Evolutionary conservation across 1,140 invertebrate species (phyloP).

Genomic region (Ladona fulva): DNA sequence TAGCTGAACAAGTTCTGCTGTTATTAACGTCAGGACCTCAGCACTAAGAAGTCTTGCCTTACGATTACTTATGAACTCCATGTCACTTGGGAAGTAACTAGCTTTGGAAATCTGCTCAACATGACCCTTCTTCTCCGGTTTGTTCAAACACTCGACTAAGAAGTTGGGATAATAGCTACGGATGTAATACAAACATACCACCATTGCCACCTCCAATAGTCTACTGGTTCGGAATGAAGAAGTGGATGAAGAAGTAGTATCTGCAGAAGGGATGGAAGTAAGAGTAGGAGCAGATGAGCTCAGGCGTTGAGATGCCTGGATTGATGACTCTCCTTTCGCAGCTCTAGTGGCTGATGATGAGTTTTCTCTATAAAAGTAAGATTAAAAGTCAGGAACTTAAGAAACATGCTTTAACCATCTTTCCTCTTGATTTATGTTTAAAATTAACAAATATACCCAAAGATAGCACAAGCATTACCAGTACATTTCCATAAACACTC

Average conservation of each 20-base stretch:
- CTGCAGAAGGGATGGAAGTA: constrained; percentile 50
- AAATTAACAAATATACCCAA: too few species aligned
- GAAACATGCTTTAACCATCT: too few species aligned
- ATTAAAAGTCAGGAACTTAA: too few species aligned
- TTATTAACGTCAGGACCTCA: constrained; percentile 67
- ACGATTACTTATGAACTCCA: background rate
- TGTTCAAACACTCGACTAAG: background rate
- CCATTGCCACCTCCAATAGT: constrained; percentile 74
- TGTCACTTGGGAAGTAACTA: background rate
- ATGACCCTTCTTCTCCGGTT: background rate
- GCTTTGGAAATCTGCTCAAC: background rate
- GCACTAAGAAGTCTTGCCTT: constrained; percentile 39
- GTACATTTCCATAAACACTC: too few species aligned
- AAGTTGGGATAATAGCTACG: constrained; percentile 71
- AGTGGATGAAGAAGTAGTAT: constrained; percentile 20
- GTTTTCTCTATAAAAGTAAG: too few species aligned
- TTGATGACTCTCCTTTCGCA: constrained; percentile 21
- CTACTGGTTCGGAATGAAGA: constrained; percentile 58
- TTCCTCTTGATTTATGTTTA: too few species aligned
- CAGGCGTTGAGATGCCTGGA: background rate
- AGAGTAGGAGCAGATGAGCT: constrained; percentile 41
- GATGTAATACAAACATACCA: constrained; percentile 68
- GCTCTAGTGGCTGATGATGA: too few species aligned
- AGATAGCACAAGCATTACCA: too few species aligned
- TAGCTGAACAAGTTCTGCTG: constrained; percentile 52